These are phyloP conservation scores for Ormyrus labotus DNA, from an alignment of 2,888 invertebrate genomes.

Conservation along the genomic window DNA sequence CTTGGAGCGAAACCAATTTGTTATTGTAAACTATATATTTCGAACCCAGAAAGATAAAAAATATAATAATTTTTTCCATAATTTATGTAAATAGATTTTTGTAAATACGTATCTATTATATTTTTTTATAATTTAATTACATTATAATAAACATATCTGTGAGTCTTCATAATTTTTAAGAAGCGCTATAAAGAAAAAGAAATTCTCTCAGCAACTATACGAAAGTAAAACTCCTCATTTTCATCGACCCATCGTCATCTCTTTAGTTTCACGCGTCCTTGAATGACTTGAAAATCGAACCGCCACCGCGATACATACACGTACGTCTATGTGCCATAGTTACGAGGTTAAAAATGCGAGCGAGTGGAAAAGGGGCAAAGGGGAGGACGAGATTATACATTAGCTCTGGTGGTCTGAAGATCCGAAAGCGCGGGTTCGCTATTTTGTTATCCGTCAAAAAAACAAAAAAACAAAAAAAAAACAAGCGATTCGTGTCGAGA, in stretches of 20 bases:
- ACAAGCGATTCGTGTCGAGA: constrained; percentile 13
- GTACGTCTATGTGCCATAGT: constrained; percentile 49
- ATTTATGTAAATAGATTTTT: constrained; percentile 28
- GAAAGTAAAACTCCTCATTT: constrained; percentile 6
- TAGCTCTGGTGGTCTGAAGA: constrained; percentile 30
- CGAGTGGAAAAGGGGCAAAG: background rate
- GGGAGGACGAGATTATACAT: background rate
- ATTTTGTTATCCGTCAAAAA: constrained; percentile 12
- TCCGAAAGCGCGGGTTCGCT: constrained; percentile 55
- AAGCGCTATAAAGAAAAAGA: background rate
- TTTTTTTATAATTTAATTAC: constrained; percentile 44
- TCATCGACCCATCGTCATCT: constrained; percentile 1
- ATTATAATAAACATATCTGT: constrained; percentile 42
- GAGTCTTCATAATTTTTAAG: constrained; percentile 33
- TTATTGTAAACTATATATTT: too few species aligned
- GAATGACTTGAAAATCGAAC: background rate
- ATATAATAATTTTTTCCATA: constrained; percentile 23
- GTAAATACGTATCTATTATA: constrained; percentile 31
- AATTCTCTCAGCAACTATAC: constrained; percentile 11
- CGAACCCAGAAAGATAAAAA: background rate
- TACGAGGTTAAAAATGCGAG: constrained; percentile 9
- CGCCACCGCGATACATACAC: constrained; percentile 10
- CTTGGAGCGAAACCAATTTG: too few species aligned
- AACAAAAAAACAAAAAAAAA: too few species aligned
- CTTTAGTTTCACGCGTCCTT: constrained; percentile 5